phyloP scores from a whole-genome alignment of 2,888 invertebrate genomes.

The Argyresthia goedartella region DNA sequence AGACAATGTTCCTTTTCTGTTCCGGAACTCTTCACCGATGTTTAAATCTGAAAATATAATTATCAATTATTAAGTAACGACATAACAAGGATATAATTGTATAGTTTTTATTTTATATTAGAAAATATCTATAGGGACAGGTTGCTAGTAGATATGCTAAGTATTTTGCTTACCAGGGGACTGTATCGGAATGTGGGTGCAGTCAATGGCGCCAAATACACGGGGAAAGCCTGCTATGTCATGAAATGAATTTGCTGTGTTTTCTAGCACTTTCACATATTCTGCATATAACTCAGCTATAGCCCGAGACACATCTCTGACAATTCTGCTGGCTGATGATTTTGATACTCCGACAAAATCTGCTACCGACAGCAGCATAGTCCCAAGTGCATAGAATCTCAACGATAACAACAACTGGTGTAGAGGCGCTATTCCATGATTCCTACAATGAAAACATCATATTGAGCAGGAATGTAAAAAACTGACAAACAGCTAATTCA shows the following conservation, averaged over 20 bases:
- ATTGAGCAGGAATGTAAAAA: background rate
- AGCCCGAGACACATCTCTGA: slow-evolving; percentile 14
- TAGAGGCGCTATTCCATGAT: slow-evolving; percentile 16
- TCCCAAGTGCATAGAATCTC: slow-evolving; percentile 19
- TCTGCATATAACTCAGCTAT: slow-evolving; percentile 14
- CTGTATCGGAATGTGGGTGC: slow-evolving; percentile 15
- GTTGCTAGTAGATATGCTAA: background rate
- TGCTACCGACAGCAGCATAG: slow-evolving; percentile 18
- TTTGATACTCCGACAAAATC: slow-evolving; percentile 16
- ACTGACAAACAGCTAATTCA: background rate
- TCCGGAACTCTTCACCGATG: slow-evolving; percentile 13
- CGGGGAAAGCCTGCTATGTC: slow-evolving; percentile 15
- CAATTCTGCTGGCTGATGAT: slow-evolving; percentile 12
- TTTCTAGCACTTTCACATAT: slow-evolving; percentile 13
- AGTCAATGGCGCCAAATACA: slow-evolving; percentile 18
- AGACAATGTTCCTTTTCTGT: slow-evolving; percentile 14
- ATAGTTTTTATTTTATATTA: background rate
- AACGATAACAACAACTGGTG: slow-evolving; percentile 18
- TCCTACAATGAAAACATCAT: slow-evolving; percentile 9
- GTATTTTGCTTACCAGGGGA: slow-evolving; percentile 12
- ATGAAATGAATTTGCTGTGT: slow-evolving; percentile 13
- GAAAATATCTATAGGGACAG: background rate
- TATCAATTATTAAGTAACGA: background rate
- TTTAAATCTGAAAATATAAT: background rate
- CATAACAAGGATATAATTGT: background rate